Percentiles rank a stretch among this genome's conserved stretches.
Conservation (phyloP, 2,888 invertebrate species). For the Himalopsyche japonica region DNA sequence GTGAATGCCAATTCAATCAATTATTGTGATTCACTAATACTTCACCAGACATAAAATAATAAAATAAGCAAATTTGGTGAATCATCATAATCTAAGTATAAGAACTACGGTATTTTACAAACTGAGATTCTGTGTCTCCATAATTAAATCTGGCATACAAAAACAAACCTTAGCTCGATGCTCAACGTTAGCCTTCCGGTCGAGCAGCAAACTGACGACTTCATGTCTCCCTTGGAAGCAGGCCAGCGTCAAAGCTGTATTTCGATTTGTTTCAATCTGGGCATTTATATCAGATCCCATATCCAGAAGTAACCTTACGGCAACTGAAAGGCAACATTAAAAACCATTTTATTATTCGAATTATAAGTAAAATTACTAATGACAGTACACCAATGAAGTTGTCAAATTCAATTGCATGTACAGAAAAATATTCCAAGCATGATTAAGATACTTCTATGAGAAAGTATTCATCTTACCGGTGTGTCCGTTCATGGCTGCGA, state of each 20-base stretch:
- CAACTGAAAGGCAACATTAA: conserved; percentile 62
- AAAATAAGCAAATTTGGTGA: neutral
- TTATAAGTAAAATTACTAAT: too few relatives aligned
- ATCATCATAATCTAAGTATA: neutral
- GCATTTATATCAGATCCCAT: conserved; percentile 99
- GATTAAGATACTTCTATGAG: neutral
- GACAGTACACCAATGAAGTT: too few relatives aligned
- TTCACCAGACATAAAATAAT: too few relatives aligned
- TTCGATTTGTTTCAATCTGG: conserved; percentile 98
- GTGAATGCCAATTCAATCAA: too few relatives aligned
- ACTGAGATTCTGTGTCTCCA: neutral
- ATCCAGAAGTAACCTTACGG: conserved; percentile 91
- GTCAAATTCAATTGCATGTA: too few relatives aligned
- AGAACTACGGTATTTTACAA: neutral
- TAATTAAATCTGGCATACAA: neutral
- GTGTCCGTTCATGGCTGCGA: conserved; percentile 99
- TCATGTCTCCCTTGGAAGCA: conserved; percentile 99
- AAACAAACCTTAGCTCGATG: conserved; percentile 86
- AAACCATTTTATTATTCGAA: neutral
- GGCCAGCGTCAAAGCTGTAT: conserved; percentile 96
- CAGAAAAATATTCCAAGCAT: too few relatives aligned
- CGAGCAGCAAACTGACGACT: conserved; percentile 93
- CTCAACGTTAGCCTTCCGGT: conserved; percentile 97
- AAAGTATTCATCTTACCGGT: conserved; percentile 53
- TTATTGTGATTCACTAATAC: too few relatives aligned